Conservation (phyloP, 2,888 invertebrate species). For the Xylota sylvarum region DNA sequence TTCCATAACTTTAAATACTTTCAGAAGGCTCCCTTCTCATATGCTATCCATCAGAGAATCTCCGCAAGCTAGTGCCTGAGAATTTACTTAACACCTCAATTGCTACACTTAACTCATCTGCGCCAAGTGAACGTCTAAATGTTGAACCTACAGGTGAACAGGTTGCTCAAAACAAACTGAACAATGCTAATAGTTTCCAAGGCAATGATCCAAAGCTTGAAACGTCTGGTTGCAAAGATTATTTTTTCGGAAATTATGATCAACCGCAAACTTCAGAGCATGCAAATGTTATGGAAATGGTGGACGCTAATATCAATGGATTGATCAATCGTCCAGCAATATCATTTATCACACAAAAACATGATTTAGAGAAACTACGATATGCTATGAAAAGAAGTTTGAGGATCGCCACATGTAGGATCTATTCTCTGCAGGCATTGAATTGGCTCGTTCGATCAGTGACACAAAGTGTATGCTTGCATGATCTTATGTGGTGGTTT, state of each 20-base stretch:
- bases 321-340: constrained; percentile 90
- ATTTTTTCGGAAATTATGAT: constrained; percentile 52
- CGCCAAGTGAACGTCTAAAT: constrained; percentile 59
- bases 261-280: constrained; percentile 58
- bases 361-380: constrained; percentile 93
- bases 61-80: constrained; percentile 91
- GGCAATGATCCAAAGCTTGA: constrained; percentile 56
- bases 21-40: constrained; percentile 86
- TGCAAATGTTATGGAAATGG: constrained; percentile 75
- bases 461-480: constrained; percentile 95
- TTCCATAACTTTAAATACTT: neutral
- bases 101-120: constrained; percentile 67
- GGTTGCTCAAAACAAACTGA: constrained; percentile 62
- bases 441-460: constrained; percentile 97
- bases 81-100: constrained; percentile 85
- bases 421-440: constrained; percentile 96
- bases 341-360: constrained; percentile 93
- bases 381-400: constrained; percentile 95
- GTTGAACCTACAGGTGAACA: constrained; percentile 61
- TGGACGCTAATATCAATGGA: constrained; percentile 79
- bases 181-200: constrained; percentile 63
- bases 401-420: constrained; percentile 91
- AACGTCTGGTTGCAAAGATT: constrained; percentile 56
- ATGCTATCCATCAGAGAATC: constrained; percentile 94
- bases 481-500: constrained; percentile 99